These are phyloP conservation scores for Nomada fucata DNA, from an alignment of 2,888 invertebrate genomes.

Conservation along the genomic window DNA sequence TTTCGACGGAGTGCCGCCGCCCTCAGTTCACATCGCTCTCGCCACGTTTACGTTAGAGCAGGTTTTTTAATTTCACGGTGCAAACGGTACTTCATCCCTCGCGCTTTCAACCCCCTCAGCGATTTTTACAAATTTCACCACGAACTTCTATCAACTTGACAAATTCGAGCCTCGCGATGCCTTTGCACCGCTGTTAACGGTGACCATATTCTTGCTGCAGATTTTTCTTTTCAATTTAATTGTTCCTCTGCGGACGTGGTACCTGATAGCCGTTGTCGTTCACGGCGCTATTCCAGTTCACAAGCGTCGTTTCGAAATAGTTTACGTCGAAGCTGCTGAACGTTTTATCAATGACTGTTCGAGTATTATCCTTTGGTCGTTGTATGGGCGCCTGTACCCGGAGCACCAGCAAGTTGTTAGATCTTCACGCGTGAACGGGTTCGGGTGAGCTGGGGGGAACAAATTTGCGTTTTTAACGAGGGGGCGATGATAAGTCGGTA, in stretches of 20 bases:
- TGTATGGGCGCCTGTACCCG: constrained; percentile 1
- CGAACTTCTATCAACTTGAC: too few relatives aligned
- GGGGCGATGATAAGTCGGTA: constrained; percentile 65
- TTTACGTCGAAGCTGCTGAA: neutral
- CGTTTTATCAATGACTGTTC: constrained; percentile 24
- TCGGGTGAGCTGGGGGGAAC: constrained; percentile 39
- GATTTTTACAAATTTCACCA: neutral
- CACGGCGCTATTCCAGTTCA: too few relatives aligned
- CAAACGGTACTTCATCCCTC: neutral
- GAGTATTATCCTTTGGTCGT: neutral
- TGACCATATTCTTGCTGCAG: too few relatives aligned
- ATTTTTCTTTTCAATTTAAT: too few relatives aligned
- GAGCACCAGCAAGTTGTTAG: constrained; percentile 15
- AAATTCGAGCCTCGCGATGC: too few relatives aligned
- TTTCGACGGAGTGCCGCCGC: constrained; percentile 63
- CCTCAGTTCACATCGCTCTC: constrained; percentile 65
- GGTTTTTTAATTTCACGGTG: neutral
- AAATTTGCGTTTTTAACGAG: constrained; percentile 56
- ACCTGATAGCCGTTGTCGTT: neutral
- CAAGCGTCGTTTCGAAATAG: neutral
- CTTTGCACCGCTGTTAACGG: too few relatives aligned
- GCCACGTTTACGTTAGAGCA: constrained; percentile 26
- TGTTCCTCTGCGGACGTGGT: neutral
- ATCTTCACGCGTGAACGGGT: constrained; percentile 32
- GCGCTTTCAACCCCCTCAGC: too few relatives aligned